Evolutionary conservation across 2,888 invertebrate species (phyloP).

Genomic region (Noctua comes): DNA sequence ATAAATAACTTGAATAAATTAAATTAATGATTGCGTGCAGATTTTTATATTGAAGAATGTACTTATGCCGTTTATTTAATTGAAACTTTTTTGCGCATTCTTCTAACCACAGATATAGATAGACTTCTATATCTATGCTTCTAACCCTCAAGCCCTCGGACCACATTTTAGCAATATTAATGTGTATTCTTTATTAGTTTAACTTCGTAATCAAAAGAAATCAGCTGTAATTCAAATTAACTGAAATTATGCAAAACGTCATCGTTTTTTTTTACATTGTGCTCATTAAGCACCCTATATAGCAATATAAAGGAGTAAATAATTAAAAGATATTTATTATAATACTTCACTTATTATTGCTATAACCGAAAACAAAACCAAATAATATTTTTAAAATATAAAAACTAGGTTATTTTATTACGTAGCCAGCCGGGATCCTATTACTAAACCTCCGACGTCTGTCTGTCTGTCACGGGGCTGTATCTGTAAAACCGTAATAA

Average conservation of each 20-base stretch:
- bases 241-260: background rate
- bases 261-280: background rate
- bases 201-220: background rate
- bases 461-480: background rate
- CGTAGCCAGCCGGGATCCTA: no score
- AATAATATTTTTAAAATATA: no score
- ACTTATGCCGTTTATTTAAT: background rate
- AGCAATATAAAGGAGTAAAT: background rate
- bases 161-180: background rate
- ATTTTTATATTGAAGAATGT: background rate
- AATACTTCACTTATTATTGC: background rate
- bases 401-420: background rate
- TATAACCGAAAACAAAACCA: background rate
- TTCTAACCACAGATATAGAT: no score
- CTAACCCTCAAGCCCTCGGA: no score
- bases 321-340: background rate
- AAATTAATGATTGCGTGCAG: no score
- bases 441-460: background rate
- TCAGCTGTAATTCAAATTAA: background rate
- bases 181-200: background rate
- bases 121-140: no score
- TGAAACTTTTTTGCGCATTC: background rate
- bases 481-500: background rate
- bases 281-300: no score
- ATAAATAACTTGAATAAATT: background rate